Percentiles rank a stretch among this genome's conserved stretches.
phyloP scores from a whole-genome alignment of 2,797 vertebrate species.

The Phrynocephalus vlangalii region DNA sequence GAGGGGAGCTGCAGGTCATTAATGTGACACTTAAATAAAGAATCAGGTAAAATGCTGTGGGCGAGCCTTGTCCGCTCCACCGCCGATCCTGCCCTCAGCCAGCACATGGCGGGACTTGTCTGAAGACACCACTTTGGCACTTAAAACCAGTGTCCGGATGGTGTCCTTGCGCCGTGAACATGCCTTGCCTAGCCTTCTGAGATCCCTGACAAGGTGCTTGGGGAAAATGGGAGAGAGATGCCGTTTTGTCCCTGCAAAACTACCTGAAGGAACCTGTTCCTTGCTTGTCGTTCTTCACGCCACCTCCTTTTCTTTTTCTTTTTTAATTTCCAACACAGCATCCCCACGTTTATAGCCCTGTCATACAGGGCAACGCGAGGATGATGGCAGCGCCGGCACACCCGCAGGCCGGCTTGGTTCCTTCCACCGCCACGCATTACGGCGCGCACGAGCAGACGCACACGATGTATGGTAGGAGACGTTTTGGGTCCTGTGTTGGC shows the following conservation, averaged over 20 bases:
- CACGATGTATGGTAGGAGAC: slow-evolving; percentile 97
- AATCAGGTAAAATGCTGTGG: too few relatives aligned
- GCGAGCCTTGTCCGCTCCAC: too few relatives aligned
- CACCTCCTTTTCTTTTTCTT: neutral
- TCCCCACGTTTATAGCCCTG: slow-evolving; percentile 95
- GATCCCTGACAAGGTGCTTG: neutral
- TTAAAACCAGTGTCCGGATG: too few relatives aligned
- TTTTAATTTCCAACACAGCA: slow-evolving; percentile 81
- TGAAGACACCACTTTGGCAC: too few relatives aligned
- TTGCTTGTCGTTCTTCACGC: neutral
- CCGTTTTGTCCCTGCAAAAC: neutral
- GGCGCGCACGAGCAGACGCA: slow-evolving; percentile 94
- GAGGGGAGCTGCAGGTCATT: too few relatives aligned
- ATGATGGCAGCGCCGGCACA: slow-evolving; percentile 95
- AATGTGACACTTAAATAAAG: too few relatives aligned
- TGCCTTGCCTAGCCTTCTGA: neutral
- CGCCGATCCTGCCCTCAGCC: neutral
- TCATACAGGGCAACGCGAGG: slow-evolving; percentile 93
- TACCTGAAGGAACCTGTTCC: too few relatives aligned
- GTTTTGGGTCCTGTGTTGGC: slow-evolving; percentile 70
- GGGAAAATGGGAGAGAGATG: too few relatives aligned
- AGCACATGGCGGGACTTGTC: too few relatives aligned
- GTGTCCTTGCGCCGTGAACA: too few relatives aligned
- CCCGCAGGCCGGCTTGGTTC: slow-evolving; percentile 91
- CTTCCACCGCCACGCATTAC: slow-evolving; percentile 94